phyloP scores from a whole-genome alignment of 2,888 invertebrate genomes.

The Arctia plantaginis region DNA sequence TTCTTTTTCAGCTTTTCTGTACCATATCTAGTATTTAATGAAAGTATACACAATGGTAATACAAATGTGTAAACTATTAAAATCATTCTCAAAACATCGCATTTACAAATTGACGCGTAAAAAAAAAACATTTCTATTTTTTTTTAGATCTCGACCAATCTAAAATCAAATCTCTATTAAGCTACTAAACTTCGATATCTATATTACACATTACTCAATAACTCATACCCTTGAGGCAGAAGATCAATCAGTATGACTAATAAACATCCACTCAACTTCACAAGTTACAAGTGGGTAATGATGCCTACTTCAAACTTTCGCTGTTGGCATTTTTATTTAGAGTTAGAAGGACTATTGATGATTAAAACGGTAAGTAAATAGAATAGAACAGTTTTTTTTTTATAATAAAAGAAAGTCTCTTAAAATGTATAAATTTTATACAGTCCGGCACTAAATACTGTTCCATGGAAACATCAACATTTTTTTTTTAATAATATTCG shows the following conservation, averaged over 20 bases:
- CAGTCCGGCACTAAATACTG: neutral
- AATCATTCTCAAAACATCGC: too few relatives aligned
- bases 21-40: too few relatives aligned
- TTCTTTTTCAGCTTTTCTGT: too few relatives aligned
- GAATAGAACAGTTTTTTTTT: neutral
- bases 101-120: too few relatives aligned
- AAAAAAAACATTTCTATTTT: too few relatives aligned
- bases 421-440: neutral
- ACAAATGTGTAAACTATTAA: too few relatives aligned
- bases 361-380: neutral
- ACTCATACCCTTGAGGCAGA: constrained; percentile 40
- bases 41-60: neutral
- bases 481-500: neutral
- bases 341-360: constrained; percentile 2
- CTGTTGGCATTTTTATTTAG: constrained; percentile 12
- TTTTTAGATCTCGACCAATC: neutral
- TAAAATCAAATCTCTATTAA: neutral
- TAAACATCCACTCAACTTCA: constrained; percentile 37
- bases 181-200: neutral
- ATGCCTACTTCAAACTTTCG: constrained; percentile 28
- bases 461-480: neutral
- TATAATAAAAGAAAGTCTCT: too few relatives aligned
- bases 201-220: constrained; percentile 26
- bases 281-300: constrained; percentile 35
- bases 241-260: constrained; percentile 40